Evolutionary conservation across 2,888 invertebrate genomes (phyloP), one percentile per base, ranked within the genome.

Genomic region (Ametastegia equiseti): DNA sequence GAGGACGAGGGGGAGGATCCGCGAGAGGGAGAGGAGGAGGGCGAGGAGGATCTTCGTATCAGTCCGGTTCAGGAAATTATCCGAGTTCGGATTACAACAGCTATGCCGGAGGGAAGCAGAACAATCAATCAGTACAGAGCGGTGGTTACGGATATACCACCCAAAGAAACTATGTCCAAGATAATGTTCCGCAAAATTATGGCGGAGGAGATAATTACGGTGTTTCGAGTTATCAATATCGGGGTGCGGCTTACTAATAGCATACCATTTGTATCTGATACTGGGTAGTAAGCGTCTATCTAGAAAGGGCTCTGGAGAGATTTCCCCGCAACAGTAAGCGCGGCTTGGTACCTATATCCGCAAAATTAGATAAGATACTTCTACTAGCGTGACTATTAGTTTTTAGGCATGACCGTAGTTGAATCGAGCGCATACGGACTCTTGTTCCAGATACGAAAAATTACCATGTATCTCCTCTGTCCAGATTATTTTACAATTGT

Each of bases 181-280:
- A 71, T 81, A 86, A 81, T 79, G 79, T 85, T 60, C 81, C 86
- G 30, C 87, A 86, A 82, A 86, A 81, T 84, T 89, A 87, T 80
- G 88, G 86, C 15, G 86, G 88, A 11, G 86, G 86, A 33, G 88
- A 88, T 79, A 86, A 84, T 77, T 88, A 88, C 81, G 88, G 87
- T 73, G 86, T 75, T 80, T 75, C 75, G 45, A 84, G 83, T 84
- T 89, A 89, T 84, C 87, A 88, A 60, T 89, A 89, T 79, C 86
- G 87, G 79, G 85, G 87, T 50, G 84, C 86, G 54, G 87, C 86
- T 47, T 89, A 89, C 81, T 89, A 86, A 82, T 83, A 73, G 50
- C 33, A 33, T 54, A 36, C 13, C 5, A 75, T 75, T 30, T 7
- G 6, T 45, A 71, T 71, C 30, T 71, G 6, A 33, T 75, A 36